Evolutionary conservation across 2,888 invertebrate species (phyloP), one percentile per base, ranked within the genome.

Genomic region (Amiota minor): DNA sequence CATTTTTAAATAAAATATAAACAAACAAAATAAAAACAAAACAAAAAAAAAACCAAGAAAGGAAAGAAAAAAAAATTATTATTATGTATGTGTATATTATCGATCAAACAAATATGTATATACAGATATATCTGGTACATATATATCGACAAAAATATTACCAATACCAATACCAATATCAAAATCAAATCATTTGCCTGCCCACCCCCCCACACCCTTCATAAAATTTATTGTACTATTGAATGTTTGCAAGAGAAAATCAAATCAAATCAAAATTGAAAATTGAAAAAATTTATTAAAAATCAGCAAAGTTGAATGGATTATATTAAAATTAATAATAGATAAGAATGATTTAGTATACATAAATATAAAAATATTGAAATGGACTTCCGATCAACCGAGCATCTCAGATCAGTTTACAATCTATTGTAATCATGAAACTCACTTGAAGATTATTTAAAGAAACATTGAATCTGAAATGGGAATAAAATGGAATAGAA

Each of bases 11-110:
- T 50, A 50, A n/a, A 56, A n/a, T 61, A 73, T 67, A n/a, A 76
- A 35, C 73, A 73, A 73, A 76, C 67, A 74, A 67, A 72, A 74
- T 69, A 78, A 71, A 74, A 74, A 75, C 75, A 79, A 76, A 76
- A 71, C 61, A 78, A 75, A 77, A 78, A 74, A 75, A 77, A 74
- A 73, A 71, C 76, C 77, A 56, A 78, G 72, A 75, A 75, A 77
- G 75, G 68, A 1, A 35, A 6, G 6, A 2, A 35, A 35, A 35
- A 35, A 6, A 35, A 35, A 35, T 35, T 35, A 35, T 35, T 23
- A 23, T 23, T 23, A 23, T 23, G 23, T 23, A 23, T 23, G 23
- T 23, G 3, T 23, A 3, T 23, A 35, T 35, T 35, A 35, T 35
- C 35, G 35, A 35, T 35, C 35, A 35, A 74, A 75, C 68, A 71